Evolutionary conservation across 2,113 vertebrate species (phyloP), one percentile per base, ranked within the genome.

Genomic region (Bubalus kerabau): DNA sequence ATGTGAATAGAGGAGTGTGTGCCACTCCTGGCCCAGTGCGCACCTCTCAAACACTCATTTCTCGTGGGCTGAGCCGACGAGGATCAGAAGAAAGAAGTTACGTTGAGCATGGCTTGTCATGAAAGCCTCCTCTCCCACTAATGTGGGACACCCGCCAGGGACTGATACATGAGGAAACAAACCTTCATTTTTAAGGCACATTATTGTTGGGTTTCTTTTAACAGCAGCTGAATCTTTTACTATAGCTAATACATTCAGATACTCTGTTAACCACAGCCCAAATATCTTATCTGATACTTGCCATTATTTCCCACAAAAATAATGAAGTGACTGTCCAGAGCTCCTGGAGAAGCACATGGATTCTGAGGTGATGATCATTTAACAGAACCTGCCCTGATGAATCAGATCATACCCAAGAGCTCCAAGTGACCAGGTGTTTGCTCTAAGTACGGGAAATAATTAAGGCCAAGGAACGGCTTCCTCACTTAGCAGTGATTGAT

Each of bases 181-280:
- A 36, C 30, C 43, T 82, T 64, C n/a, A 54, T 67, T 92, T 94
- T 93, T 36, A 91, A 97, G 56, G 28, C 48, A 92, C 52, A 14
- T 6, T 62, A 36, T 15, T 78, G 24, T 46, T 52, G 50, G 64
- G 21, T 86, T 89, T 96, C 80, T 88, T 60, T 12, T 67, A 74
- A 43, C 4, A 67, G 17, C 23, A 84, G 36, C 23, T 87, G 81
- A 83, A 88, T 23, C 26, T 91, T 86, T 86, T 56, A n/a, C 36
- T 90, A 2, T 32, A 43, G 36, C 28, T 90, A n/a, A 67, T 17
- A 67, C 3, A 6, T 40, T 60, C 48, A 78, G 78, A 89, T 32
- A 28, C 5, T 52, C 32, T 92, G 17, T 74, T n/a, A 78, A 40
- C 1, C 83, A 11, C 64, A 82, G 48, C 36, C 26, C 64, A 56